These are phyloP conservation scores for Oryzias woworae DNA, from an alignment of 2,113 vertebrate genomes.

Conservation along the genomic window DNA sequence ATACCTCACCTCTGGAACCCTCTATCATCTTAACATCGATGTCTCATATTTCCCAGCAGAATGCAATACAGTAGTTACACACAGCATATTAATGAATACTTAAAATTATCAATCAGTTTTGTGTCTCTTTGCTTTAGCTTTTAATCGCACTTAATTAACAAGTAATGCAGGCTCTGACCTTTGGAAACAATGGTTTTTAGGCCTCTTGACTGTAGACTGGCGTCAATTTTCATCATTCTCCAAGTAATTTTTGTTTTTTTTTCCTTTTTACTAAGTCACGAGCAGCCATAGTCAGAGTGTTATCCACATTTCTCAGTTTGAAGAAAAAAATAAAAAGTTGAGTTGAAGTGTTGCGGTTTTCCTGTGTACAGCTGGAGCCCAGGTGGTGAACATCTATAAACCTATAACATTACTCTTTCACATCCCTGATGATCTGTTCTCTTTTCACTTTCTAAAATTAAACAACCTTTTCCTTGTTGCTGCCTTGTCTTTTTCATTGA, in stretches of 20 bases:
- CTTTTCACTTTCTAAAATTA: neutral
- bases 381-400: neutral
- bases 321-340: neutral
- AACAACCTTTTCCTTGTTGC: neutral
- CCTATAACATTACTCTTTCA: neutral
- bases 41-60: conserved; percentile 9
- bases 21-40: neutral
- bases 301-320: neutral
- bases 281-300: neutral
- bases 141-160: conserved; percentile 2
- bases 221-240: neutral
- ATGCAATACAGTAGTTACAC: neutral
- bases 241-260: neutral
- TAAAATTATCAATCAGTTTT: neutral
- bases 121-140: neutral
- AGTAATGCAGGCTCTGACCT: neutral
- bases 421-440: neutral
- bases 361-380: neutral
- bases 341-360: neutral
- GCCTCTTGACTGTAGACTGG: neutral
- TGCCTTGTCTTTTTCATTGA: neutral
- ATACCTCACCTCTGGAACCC: too few species aligned
- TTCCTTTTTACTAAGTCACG: neutral
- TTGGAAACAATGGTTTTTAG: neutral
- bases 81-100: neutral